These are phyloP conservation scores for Lepus timidus DNA, from an alignment of 2,113 vertebrate genomes.

Conservation along the genomic window DNA sequence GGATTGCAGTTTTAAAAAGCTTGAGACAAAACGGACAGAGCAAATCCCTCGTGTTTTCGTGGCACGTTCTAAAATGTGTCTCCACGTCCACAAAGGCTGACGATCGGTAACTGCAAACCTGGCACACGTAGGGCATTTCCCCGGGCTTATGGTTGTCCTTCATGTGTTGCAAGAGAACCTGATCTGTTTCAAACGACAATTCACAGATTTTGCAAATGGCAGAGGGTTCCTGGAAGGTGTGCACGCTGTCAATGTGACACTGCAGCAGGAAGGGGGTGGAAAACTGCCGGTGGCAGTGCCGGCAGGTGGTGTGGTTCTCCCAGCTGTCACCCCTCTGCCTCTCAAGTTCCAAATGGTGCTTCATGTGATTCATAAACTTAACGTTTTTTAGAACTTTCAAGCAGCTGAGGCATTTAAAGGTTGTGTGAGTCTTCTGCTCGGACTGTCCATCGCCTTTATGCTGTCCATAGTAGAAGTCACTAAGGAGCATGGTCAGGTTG, in stretches of 20 bases:
- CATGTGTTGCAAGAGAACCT: slow-evolving; percentile 97
- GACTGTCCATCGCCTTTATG: neutral
- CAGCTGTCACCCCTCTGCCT: slow-evolving; percentile 96
- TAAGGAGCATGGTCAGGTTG: neutral
- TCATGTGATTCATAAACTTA: slow-evolving; percentile 99
- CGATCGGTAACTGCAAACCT: slow-evolving; percentile 95
- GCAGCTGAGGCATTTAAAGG: slow-evolving; percentile 74
- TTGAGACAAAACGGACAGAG: slow-evolving; percentile 96
- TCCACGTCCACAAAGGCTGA: slow-evolving; percentile 96
- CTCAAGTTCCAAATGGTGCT: slow-evolving; percentile 97
- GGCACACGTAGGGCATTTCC: slow-evolving; percentile 98
- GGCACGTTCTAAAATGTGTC: slow-evolving; percentile 93
- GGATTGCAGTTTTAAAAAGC: slow-evolving; percentile 91
- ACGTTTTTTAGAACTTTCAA: slow-evolving; percentile 72
- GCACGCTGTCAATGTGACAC: slow-evolving; percentile 96
- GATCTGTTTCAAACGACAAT: slow-evolving; percentile 85
- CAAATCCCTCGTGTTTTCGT: slow-evolving; percentile 95
- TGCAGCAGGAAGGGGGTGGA: slow-evolving; percentile 96
- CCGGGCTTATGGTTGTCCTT: slow-evolving; percentile 97
- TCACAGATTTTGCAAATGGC: slow-evolving; percentile 97
- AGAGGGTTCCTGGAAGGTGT: slow-evolving; percentile 92
- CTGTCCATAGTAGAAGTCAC: slow-evolving; percentile 49
- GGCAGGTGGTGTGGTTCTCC: slow-evolving; percentile 96
- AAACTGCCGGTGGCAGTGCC: slow-evolving; percentile 96
- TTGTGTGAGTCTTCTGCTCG: slow-evolving; percentile 38